Evolutionary conservation across 2,888 invertebrate genomes (phyloP).

Genomic region (Ichneumon xanthorius): DNA sequence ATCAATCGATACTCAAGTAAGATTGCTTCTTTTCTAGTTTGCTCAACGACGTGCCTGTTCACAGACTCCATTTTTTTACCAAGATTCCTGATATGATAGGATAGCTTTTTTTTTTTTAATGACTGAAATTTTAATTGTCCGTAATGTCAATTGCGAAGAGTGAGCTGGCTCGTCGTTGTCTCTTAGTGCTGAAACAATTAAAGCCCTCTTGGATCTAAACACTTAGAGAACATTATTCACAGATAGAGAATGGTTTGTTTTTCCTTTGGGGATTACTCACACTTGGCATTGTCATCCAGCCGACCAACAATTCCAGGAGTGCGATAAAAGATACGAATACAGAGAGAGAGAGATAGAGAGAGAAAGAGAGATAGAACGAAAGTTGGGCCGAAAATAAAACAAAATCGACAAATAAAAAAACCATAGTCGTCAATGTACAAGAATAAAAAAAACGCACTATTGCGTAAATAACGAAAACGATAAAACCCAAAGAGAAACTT

Average conservation of each 20-base stretch:
- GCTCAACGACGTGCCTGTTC: constrained; percentile 40
- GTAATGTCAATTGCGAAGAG: constrained; percentile 8
- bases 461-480: constrained; percentile 35
- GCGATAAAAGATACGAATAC: constrained; percentile 82
- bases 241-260: constrained; percentile 61
- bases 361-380: constrained; percentile 47
- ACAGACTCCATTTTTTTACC: constrained; percentile 4
- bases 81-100: background rate
- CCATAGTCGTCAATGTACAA: background rate
- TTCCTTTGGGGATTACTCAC: constrained; percentile 82
- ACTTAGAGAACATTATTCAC: constrained; percentile 63
- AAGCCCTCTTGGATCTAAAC: constrained; percentile 55
- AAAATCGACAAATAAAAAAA: constrained; percentile 45
- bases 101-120: background rate
- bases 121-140: background rate
- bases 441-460: constrained; percentile 24
- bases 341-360: constrained; percentile 71
- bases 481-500: constrained; percentile 42
- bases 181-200: constrained; percentile 41
- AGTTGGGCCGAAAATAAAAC: constrained; percentile 52
- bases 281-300: constrained; percentile 83
- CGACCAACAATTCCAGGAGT: constrained; percentile 84
- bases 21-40: constrained; percentile 36
- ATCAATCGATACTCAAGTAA: constrained; percentile 29
- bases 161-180: constrained; percentile 42